Base-by-base conservation (phyloP, 2,888 invertebrate species). In the Platycheirus rosarum region DNA sequence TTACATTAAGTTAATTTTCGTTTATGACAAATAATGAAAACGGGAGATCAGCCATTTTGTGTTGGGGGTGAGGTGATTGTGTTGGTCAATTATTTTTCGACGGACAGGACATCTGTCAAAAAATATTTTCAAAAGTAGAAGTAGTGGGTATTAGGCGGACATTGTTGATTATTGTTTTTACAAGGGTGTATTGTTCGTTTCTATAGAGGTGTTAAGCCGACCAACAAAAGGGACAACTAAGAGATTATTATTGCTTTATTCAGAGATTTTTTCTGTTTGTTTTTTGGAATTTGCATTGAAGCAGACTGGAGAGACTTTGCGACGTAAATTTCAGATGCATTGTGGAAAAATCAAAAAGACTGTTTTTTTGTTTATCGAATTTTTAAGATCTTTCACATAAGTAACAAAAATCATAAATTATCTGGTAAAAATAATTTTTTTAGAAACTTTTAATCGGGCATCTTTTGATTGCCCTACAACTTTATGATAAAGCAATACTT, bases 21-120 rank as follows among this genome's bases (percentile, higher is more conserved):
- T 68, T 82, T 82, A 82, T 82, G 82, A 82, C 82, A 77, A 82
- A 82, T 82, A 82, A 82, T 73, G 71, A 63, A 77, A 77, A 37
- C 16, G 49, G 35, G 48, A 62, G 35, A 62, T 66, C 46, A 55
- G n/a, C 23, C 32, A 26, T 32, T 51, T 29, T n/a, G 18, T 16
- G 16, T 20, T 35, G 26, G 74, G 79, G 55, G 75, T 63, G 74
- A 75, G 55, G 75, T 63, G 69, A 74, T 55, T 63, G 35, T 63
- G 53, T 79, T 79, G 79, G 79, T 79, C 79, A 79, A 74, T 79
- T 79, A 79, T 79, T 79, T 60, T 63, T 23, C 79, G 29, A 51
- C 26, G 55, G 44, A 55, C 48, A 35, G 62, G 63, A 74, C 79
- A 79, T 79, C 79, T 79, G 79, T 75, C 69, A 18, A 32, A 40